phyloP scores from a whole-genome alignment of 2,797 vertebrate genomes.

The Bovichtus diacanthus region DNA sequence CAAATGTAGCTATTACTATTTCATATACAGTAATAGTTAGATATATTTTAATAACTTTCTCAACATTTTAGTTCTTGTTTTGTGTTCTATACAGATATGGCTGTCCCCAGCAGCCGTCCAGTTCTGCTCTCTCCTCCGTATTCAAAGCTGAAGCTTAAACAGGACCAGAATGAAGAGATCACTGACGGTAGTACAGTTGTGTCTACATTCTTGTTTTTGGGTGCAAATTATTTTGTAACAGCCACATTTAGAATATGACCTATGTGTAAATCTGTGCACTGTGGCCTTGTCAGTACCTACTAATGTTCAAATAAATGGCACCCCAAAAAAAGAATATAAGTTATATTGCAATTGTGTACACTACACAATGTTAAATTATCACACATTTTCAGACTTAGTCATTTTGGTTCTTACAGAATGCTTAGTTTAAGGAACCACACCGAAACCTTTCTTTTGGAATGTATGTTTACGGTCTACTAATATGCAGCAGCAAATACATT shows the following conservation, averaged over 20 bases:
- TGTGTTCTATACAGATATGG: conserved; percentile 77
- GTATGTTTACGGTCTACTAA: no score
- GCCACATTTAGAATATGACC: not conserved
- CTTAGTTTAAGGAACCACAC: not conserved
- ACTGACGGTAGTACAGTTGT: not conserved
- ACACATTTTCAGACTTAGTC: not conserved
- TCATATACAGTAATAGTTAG: not conserved
- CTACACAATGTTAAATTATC: not conserved
- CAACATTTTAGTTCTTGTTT: conserved; percentile 4
- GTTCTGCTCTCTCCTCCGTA: conserved; percentile 68
- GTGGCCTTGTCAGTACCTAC: not conserved
- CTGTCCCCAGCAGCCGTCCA: conserved; percentile 79
- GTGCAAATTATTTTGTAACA: not conserved
- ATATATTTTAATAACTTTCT: not conserved
- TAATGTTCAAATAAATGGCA: conserved; percentile 26
- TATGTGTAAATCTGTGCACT: not conserved
- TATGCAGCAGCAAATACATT: not conserved
- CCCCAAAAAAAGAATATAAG: not conserved
- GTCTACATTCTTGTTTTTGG: not conserved
- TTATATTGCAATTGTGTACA: not conserved
- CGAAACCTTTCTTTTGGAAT: not conserved
- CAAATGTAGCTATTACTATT: not conserved
- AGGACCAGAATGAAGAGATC: not conserved
- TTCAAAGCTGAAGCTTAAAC: conserved; percentile 18
- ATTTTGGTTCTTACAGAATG: not conserved